Evolutionary conservation across 2,113 vertebrate species (phyloP), one percentile per base, ranked within the genome.

Genomic region (Melanotaenia duboulayi): DNA sequence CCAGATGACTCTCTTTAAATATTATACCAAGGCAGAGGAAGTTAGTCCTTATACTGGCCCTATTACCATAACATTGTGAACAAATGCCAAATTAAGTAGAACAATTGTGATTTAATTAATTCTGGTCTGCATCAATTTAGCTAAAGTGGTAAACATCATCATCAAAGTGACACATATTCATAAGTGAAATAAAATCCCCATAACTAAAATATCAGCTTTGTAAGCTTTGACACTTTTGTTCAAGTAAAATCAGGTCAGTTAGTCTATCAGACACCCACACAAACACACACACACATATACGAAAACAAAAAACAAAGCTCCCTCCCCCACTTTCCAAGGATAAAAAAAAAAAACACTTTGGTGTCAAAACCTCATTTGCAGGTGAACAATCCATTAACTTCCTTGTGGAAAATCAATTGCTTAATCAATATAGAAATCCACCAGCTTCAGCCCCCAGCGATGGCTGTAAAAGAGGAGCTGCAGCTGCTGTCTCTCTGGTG

Each of bases 331-430:
- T 39, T 20, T 19, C 48, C 13, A 56, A 9, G 44, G 37, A 40
- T 25, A 28, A 51, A 52, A 5, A 58, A 28, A 50, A 46, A 44
- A 65, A 68, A 64, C 25, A 35, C 50, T 52, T 5, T 8, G 12
- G 20, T 61, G 56, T 84, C 71, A 84, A 66, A 70, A 19, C 59
- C 82, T 76, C 75, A 80, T 87, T 65, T 84, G 61, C 16, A 81
- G 70, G 73, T 78, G 65, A 70, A 65, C 52, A 74, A 69, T 73
- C 72, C 59, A 71, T 86, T 65, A 72, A 37, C 46, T 40, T 48
- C 0, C 16, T 54, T 65, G 49, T 58, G 54, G 56, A 65, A 78
- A 87, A 85, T 83, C 69, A 66, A 86, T 81, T 28, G 59, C 20
- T 70, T 56, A 61, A 73, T 87, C 70, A 54, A 52, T 77, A 59